Percentiles rank a stretch among this genome's conserved stretches.
Evolutionary conservation across 2,888 invertebrate genomes (phyloP).

Genomic region (Lithophane socia): DNA sequence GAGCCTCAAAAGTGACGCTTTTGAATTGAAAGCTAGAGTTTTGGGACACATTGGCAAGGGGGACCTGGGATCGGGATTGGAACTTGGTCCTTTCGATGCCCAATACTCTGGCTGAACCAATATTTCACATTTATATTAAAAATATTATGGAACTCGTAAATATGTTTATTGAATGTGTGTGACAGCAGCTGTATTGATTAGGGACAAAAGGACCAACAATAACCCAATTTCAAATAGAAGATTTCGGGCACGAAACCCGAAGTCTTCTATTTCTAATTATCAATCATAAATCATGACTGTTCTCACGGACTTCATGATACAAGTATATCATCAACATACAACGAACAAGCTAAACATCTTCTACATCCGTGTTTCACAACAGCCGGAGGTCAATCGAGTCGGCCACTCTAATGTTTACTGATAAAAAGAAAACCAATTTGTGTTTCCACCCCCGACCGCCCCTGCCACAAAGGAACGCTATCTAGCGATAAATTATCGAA

Average conservation of each 20-base stretch:
- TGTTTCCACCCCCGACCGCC: conserved; percentile 70
- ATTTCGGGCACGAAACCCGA: too few species aligned
- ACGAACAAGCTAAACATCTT: conserved; percentile 45
- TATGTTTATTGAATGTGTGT: not conserved
- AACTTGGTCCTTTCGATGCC: conserved; percentile 1
- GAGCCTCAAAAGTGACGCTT: conserved; percentile 81
- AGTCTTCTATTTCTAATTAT: too few species aligned
- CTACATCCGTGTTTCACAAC: conserved; percentile 69
- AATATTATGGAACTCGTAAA: not conserved
- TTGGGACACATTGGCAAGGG: conserved; percentile 69
- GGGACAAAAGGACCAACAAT: not conserved
- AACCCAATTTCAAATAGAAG: not conserved
- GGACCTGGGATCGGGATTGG: conserved; percentile 16
- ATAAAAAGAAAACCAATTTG: conserved; percentile 88
- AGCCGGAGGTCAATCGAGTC: conserved; percentile 83
- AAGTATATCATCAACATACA: not conserved
- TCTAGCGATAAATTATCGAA: conserved; percentile 91
- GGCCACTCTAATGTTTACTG: conserved; percentile 83
- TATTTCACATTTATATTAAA: not conserved
- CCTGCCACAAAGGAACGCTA: conserved; percentile 87
- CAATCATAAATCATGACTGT: not conserved
- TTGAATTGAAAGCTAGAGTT: conserved; percentile 83
- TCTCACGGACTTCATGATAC: not conserved
- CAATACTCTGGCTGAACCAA: not conserved
- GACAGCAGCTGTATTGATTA: not conserved